Evolutionary conservation across 2,888 invertebrate species (phyloP).

Genomic region (Limnephilus auricula): DNA sequence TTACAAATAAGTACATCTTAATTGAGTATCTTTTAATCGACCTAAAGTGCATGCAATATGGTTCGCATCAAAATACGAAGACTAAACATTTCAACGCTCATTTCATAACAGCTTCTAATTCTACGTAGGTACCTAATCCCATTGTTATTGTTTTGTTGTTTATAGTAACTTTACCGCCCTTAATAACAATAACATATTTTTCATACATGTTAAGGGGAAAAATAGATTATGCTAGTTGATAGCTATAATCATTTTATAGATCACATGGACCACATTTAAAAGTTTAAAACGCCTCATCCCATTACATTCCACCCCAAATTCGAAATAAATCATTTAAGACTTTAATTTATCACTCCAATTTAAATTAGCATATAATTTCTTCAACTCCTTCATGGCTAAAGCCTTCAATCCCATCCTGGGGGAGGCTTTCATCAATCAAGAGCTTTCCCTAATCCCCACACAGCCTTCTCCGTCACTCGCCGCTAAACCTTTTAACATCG

Average conservation of each 20-base stretch:
- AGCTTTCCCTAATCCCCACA: constrained; percentile 54
- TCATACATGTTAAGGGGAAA: too few relatives aligned
- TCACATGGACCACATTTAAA: background rate
- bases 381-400: background rate
- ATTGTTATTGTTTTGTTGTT: too few relatives aligned
- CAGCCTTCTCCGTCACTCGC: constrained; percentile 29
- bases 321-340: background rate
- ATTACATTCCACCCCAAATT: background rate
- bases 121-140: too few relatives aligned
- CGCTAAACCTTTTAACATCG: constrained; percentile 27
- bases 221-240: background rate
- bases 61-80: too few relatives aligned
- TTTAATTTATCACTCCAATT: constrained; percentile 17
- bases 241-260: background rate
- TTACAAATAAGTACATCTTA: too few relatives aligned
- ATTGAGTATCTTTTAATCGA: too few relatives aligned
- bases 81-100: too few relatives aligned
- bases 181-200: too few relatives aligned
- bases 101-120: too few relatives aligned
- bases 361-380: background rate
- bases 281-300: background rate
- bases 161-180: too few relatives aligned
- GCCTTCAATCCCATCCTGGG: constrained; percentile 32
- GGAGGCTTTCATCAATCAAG: constrained; percentile 59
- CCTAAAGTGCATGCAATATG: too few relatives aligned